Evolutionary conservation across 2,113 vertebrate species (phyloP).

Genomic region (Anhinga rufa): DNA sequence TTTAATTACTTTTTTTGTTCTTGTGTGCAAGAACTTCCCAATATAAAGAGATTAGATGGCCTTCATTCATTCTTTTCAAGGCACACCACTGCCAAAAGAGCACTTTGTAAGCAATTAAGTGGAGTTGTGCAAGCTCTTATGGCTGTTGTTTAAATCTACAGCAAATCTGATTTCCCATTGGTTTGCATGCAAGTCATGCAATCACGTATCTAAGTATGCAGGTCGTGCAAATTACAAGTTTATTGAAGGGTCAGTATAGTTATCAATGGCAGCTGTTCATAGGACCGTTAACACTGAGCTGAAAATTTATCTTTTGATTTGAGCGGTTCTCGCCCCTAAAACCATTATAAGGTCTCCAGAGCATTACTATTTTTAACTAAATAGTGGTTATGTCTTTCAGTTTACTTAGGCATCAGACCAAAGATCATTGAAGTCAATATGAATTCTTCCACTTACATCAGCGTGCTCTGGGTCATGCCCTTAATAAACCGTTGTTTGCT

Average conservation of each 20-base stretch:
- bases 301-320: constrained; percentile 11
- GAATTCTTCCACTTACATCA: constrained; percentile 35
- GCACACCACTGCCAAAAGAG: not conserved
- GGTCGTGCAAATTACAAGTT: not conserved
- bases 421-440: constrained; percentile 14
- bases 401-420: constrained; percentile 45
- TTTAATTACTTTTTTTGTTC: not conserved
- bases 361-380: constrained; percentile 27
- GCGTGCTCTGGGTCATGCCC: not conserved
- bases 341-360: not conserved
- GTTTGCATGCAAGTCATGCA: not conserved
- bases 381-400: not conserved
- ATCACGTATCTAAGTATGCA: not conserved
- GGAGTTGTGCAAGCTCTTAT: not conserved
- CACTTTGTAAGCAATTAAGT: not conserved
- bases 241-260: not conserved
- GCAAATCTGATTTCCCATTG: not conserved
- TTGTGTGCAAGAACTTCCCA: not conserved
- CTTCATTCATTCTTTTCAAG: not conserved
- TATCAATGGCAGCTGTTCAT: not conserved
- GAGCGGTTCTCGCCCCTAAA: not conserved
- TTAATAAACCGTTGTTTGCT: not conserved
- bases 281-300: not conserved
- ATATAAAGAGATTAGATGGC: not conserved
- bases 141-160: not conserved